Evolutionary conservation across 1,140 invertebrate genomes (phyloP).

Genomic region (Mamestra configurata): DNA sequence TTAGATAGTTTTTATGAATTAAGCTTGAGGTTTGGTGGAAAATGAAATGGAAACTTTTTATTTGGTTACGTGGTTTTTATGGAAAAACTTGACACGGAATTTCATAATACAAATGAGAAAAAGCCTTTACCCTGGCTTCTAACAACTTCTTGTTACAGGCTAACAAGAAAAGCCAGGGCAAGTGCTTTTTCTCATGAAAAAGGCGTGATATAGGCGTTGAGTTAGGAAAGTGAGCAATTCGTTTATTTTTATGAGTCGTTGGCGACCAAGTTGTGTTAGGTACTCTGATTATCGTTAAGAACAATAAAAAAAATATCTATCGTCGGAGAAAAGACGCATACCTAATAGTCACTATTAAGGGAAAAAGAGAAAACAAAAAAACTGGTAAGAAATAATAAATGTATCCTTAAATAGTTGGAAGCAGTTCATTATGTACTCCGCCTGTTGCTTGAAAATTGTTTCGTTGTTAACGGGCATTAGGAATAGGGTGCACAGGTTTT

Average conservation of each 20-base stretch:
- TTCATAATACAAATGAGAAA: too few species aligned
- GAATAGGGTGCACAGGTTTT: not conserved
- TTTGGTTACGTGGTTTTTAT: not conserved
- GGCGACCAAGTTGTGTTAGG: too few species aligned
- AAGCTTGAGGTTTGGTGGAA: not conserved
- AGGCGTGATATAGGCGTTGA: too few species aligned
- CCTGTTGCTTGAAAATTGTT: constrained; percentile 50
- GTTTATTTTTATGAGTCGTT: too few species aligned
- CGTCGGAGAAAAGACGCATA: too few species aligned
- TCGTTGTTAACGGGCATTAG: constrained; percentile 1
- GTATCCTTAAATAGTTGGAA: not conserved
- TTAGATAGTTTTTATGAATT: constrained; percentile 33
- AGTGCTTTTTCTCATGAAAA: too few species aligned
- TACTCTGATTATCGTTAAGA: too few species aligned
- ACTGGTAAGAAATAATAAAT: not conserved
- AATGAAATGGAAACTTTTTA: not conserved
- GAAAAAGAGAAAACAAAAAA: not conserved
- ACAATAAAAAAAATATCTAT: too few species aligned
- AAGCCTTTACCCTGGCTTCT: too few species aligned
- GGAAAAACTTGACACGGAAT: too few species aligned
- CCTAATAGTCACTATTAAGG: not conserved
- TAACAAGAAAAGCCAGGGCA: too few species aligned
- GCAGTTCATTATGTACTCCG: constrained; percentile 37
- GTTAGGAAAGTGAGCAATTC: not conserved
- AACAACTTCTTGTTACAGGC: too few species aligned